Conservation (phyloP, 2,113 vertebrate species). For the Acrocephalus kingi region DNA sequence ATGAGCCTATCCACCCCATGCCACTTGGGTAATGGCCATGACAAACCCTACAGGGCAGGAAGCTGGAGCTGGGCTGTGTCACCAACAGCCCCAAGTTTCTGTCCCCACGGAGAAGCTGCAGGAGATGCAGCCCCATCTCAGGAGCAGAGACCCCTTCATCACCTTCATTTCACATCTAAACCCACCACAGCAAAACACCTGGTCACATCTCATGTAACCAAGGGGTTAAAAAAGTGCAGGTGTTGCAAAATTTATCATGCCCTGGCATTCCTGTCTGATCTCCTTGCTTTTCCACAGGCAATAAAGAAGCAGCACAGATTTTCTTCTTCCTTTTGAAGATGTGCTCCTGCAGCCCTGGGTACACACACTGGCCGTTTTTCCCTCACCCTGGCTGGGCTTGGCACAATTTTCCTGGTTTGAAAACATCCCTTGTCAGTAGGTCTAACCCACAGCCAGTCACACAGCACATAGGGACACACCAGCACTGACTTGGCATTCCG, state of each 20-base stretch:
- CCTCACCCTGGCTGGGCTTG: neutral
- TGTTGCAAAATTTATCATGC: neutral
- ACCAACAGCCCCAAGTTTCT: neutral
- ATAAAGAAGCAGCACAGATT: neutral
- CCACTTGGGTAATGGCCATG: neutral
- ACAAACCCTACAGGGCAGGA: fast-evolving
- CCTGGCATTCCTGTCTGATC: neutral
- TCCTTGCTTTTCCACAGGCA: neutral
- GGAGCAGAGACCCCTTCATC: neutral
- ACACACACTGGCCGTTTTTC: neutral
- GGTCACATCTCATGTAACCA: neutral
- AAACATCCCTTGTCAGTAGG: fast-evolving
- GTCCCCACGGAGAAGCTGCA: fast-evolving
- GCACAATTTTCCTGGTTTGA: neutral
- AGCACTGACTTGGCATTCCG: neutral
- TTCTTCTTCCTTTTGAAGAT: neutral
- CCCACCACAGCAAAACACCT: neutral
- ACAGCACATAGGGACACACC: fast-evolving
- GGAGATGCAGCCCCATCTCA: neutral
- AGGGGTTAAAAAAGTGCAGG: neutral
- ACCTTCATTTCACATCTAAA: neutral
- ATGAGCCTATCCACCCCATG: fast-evolving
- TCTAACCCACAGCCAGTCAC: neutral
- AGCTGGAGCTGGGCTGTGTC: neutral
- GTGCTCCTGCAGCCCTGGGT: neutral